Percentiles rank a stretch among this genome's conserved stretches.
phyloP scores from a whole-genome alignment of 2,888 invertebrate species.

The Platerodrilus igneus region DNA sequence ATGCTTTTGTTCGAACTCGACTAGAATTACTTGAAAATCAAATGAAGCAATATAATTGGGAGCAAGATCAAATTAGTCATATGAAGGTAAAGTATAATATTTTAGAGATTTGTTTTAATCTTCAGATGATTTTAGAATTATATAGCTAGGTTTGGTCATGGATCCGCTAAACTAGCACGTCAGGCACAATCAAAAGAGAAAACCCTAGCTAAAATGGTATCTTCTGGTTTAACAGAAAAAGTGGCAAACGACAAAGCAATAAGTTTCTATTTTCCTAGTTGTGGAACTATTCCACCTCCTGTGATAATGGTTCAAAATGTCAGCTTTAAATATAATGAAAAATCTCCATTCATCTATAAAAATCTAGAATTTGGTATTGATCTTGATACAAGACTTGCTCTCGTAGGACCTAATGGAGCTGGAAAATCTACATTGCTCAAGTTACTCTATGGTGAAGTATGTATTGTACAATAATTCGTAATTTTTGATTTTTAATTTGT shows the following conservation, averaged over 20 bases:
- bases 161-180: constrained; percentile 95
- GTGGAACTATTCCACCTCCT: constrained; percentile 95
- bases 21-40: constrained; percentile 96
- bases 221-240: constrained; percentile 94
- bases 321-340: constrained; percentile 87
- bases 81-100: constrained; percentile 73
- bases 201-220: constrained; percentile 98
- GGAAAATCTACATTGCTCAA: constrained; percentile 98
- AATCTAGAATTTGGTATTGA: constrained; percentile 99
- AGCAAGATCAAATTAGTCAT: constrained; percentile 97
- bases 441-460: constrained; percentile 87
- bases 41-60: constrained; percentile 99
- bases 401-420: constrained; percentile 98
- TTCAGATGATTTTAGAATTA: constrained; percentile 66
- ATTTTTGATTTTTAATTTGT: neutral
- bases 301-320: constrained; percentile 99
- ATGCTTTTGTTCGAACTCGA: constrained; percentile 90
- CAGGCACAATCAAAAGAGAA: constrained; percentile 99
- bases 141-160: constrained; percentile 98
- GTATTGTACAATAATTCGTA: constrained; percentile 35
- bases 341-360: constrained; percentile 88
- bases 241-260: constrained; percentile 86
- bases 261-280: constrained; percentile 92
- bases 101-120: constrained; percentile 1
- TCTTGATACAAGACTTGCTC: constrained; percentile 88